A percentile compares a stretch with the other conserved stretches of the same genome.
Evolutionary conservation across 2,797 vertebrate genomes (phyloP).

Genomic region (Tragopan temminckii): DNA sequence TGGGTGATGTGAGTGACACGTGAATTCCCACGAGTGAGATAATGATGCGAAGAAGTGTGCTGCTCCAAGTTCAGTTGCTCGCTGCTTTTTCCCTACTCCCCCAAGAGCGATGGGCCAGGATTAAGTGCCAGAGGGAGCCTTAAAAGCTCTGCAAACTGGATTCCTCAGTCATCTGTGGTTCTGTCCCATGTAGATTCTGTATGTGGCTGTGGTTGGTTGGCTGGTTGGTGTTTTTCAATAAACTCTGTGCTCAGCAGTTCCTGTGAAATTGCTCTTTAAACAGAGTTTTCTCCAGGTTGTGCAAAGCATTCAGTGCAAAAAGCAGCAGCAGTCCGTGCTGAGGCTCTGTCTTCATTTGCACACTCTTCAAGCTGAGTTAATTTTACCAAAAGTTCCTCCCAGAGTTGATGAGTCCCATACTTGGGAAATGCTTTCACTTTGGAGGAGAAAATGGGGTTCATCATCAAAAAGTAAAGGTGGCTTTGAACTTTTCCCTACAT

Average conservation of each 20-base stretch:
- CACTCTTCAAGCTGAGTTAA: not conserved
- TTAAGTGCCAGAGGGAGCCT: slow-evolving; percentile 60
- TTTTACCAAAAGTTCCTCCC: not conserved
- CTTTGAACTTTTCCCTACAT: not conserved
- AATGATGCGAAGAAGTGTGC: not conserved
- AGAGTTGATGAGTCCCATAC: not conserved
- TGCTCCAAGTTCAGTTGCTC: not conserved
- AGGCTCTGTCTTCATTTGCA: not conserved
- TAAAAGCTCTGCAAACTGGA: not conserved
- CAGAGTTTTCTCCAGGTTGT: not conserved
- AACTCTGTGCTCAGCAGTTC: not conserved
- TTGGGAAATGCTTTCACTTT: not conserved
- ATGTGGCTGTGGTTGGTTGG: slow-evolving; percentile 24
- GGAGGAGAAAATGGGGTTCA: not conserved
- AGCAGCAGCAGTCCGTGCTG: not conserved
- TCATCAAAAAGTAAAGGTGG: not conserved
- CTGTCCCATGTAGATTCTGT: not conserved
- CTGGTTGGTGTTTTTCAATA: not conserved
- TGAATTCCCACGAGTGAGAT: not conserved
- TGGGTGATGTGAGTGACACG: slow-evolving; percentile 5
- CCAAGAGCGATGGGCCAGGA: slow-evolving; percentile 19
- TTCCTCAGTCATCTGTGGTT: not conserved
- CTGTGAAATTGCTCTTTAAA: not conserved
- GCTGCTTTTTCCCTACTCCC: slow-evolving; percentile 14
- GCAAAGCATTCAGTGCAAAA: not conserved